Evolutionary conservation across 2,888 invertebrate species (phyloP).

Genomic region (Ctenicera cuprea): DNA sequence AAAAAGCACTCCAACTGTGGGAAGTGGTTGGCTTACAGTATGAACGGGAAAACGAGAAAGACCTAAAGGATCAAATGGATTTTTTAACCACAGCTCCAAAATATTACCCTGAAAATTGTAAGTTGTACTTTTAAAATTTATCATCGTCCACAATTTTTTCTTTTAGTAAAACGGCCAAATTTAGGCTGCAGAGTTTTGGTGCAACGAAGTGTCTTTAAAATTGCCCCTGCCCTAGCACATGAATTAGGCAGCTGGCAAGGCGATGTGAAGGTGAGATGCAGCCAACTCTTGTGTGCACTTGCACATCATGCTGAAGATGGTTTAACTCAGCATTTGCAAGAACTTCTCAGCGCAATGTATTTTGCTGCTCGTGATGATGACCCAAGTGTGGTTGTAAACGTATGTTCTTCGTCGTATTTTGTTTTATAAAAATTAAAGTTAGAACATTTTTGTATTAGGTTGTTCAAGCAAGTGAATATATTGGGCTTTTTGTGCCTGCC

Average conservation of each 20-base stretch:
- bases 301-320: slow-evolving; percentile 84
- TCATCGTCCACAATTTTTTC: too few species aligned
- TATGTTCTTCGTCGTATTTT: too few species aligned
- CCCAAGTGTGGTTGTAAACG: slow-evolving; percentile 76
- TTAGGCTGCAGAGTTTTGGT: slow-evolving; percentile 90
- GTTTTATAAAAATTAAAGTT: background rate
- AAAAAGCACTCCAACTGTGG: slow-evolving; percentile 81
- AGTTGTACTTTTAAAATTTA: too few species aligned
- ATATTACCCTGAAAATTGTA: slow-evolving; percentile 84
- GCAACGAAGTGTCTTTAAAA: slow-evolving; percentile 83
- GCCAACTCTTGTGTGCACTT: slow-evolving; percentile 84
- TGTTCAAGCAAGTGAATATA: slow-evolving; percentile 80
- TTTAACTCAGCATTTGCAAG: slow-evolving; percentile 81
- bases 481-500: slow-evolving; percentile 85
- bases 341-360: slow-evolving; percentile 76
- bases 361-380: slow-evolving; percentile 78
- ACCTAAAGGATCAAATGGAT: slow-evolving; percentile 89
- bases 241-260: slow-evolving; percentile 87
- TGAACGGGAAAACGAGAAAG: slow-evolving; percentile 90
- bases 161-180: slow-evolving; percentile 84
- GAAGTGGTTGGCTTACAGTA: slow-evolving; percentile 84
- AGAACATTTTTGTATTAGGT: slow-evolving; percentile 70
- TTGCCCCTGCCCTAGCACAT: slow-evolving; percentile 81
- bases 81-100: slow-evolving; percentile 79
- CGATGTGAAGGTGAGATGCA: slow-evolving; percentile 81